Base-by-base conservation (phyloP, 2,113 vertebrate species). In the Willisornis vidua region DNA sequence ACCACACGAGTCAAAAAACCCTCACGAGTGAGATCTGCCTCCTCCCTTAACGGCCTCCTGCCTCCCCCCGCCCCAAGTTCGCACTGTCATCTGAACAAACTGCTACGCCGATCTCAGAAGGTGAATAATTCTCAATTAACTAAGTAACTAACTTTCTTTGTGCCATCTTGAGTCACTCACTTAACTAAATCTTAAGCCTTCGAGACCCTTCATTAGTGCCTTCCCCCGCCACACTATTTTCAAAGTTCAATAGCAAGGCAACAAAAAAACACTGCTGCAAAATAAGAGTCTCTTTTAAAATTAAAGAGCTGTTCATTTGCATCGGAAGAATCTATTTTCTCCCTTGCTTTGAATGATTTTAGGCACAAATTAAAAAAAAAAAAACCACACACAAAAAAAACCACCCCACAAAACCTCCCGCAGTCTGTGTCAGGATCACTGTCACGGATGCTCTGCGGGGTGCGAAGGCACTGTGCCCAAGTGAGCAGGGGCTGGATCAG, bases 221-320 rank as follows among this genome's bases (percentile, higher is more conserved):
- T 93, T 88, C 87, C 77, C 85, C 82, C 71, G 46, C 93, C 73
- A 71, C 73, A 86, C 86, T 78, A 74, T 97, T 97, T 97, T 93
- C 96, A 89, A 97, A 97, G 95, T 97, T 97, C 93, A 98, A 97
- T 95, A 94, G 96, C 74, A 81, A 96, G 76, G 92, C 92, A 67
- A 86, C 85, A 85, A 79, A 94, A 93, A 91, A 87, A 89, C 48
- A 58, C 96, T 92, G 91, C 84, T 97, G 95, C 97, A 98, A 98
- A 98, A 97, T 98, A 97, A 97, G 73, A 98, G 97, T 97, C 96
- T 96, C 95, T 94, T 81, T 89, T 93, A 91, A 95, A 96, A 93
- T 89, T 89, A 92, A 87, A 94, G 76, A 93, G 55, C 35, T 78
- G 82, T 45, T 84, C 89, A 80, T 97, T 77, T 82, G 78, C 85